phyloP scores from a whole-genome alignment of 2,113 vertebrate species.

The Barbus barbus region DNA sequence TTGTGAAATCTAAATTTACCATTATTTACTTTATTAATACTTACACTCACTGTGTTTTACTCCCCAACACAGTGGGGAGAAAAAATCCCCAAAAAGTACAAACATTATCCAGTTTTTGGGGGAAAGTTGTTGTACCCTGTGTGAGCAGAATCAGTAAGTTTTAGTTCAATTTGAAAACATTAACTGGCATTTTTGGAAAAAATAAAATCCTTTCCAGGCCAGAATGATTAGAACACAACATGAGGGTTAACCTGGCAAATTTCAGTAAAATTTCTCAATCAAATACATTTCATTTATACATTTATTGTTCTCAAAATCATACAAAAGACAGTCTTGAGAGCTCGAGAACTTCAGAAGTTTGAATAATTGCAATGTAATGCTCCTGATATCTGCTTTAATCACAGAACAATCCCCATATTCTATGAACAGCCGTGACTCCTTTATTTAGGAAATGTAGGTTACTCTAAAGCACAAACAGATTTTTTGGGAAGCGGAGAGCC shows the following conservation, averaged over 20 bases:
- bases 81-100: no score
- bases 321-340: not conserved
- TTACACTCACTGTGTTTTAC: no score
- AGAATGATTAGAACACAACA: no score
- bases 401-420: not conserved
- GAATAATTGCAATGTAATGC: not conserved
- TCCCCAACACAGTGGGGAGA: no score
- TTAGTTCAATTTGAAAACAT: no score
- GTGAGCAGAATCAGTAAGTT: no score
- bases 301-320: not conserved
- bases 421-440: not conserved
- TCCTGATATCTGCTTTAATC: not conserved
- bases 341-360: not conserved
- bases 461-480: not conserved
- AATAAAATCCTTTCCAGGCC: no score
- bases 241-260: not conserved
- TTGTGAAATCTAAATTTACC: not conserved
- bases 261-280: not conserved
- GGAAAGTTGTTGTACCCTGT: no score
- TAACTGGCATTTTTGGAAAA: no score
- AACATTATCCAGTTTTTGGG: no score
- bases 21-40: not conserved
- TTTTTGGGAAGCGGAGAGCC: slow-evolving; percentile 22
- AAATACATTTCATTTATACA: not conserved
- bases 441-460: not conserved